Base-by-base conservation (phyloP, 2,888 invertebrate genomes). In the Ariolimax columbianus region DNA sequence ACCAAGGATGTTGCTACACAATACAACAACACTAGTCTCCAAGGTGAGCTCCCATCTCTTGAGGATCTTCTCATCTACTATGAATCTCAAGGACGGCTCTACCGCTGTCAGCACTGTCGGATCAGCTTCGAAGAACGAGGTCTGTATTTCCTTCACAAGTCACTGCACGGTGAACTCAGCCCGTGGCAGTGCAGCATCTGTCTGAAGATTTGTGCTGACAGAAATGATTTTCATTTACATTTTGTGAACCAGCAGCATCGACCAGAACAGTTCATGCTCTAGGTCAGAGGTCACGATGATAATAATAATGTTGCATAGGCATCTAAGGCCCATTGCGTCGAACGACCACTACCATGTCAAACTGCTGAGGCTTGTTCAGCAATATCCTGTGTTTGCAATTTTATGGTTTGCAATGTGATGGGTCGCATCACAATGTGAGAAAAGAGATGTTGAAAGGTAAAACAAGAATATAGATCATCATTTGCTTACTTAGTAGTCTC, bases 141-240 rank as follows among this genome's bases (percentile, higher is more conserved):
- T 47, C 89, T 92, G 89, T 92, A 89, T 85, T 91, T 92, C 85
- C 88, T 92, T 63, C 92, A 92, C 88, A 90, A 90, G 78, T 91
- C 92, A 11, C 88, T 92, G 73, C 92, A 92, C 68, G 91, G 91
- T 11, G 85, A 89, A 23, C 86, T 88, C 70, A 91, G 89, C 79
- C 92, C 92, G 0, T 92, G 92, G 92, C 90, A 92, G 82, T 92
- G 92, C 82, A 88, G 88, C 81, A 91, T 92, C 78, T 92, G 92
- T 84, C 90, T 91, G 84, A 92, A 90, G 80, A 85, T 90, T 59
- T 92, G 91, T 87, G 85, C 88, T 14, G 91, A 92, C 84, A 90
- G 91, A 78, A 92, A 92, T 78, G 92, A 92, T 80, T 92, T 92
- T 87, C 91, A 91, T 30, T 86, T 92, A 23, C 92, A 92, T 81